phyloP scores from a whole-genome alignment of 2,113 vertebrate species.

The Diglossa brunneiventris region DNA sequence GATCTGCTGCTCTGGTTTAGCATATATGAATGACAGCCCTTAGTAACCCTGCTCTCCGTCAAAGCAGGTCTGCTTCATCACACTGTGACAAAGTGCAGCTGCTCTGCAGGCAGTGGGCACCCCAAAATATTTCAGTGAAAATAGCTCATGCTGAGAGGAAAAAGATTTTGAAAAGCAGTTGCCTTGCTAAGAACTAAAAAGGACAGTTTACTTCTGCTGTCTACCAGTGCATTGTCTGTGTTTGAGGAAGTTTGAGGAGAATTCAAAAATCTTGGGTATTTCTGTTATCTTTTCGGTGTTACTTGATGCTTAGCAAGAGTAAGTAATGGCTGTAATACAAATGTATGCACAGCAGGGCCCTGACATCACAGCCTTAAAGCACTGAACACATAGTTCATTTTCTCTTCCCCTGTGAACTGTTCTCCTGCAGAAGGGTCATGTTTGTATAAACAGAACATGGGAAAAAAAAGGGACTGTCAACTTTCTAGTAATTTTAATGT shows the following conservation, averaged over 20 bases:
- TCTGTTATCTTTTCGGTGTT: neutral
- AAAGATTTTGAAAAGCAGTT: neutral
- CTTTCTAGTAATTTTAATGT: neutral
- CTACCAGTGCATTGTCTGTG: neutral
- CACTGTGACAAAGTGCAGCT: slow-evolving; percentile 43
- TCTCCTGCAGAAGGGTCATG: neutral
- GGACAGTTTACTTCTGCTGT: neutral
- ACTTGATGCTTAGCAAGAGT: neutral
- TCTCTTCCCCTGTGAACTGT: neutral
- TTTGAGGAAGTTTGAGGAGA: neutral
- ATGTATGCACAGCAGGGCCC: neutral
- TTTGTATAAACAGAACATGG: neutral
- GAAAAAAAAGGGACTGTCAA: neutral
- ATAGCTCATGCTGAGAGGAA: neutral
- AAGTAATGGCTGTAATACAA: neutral
- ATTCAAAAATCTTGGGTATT: neutral
- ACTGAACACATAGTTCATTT: neutral
- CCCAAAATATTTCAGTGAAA: slow-evolving; percentile 11
- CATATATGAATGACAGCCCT: slow-evolving; percentile 33
- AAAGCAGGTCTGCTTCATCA: slow-evolving; percentile 37
- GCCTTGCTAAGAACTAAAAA: neutral
- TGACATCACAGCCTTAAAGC: neutral
- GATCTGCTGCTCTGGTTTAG: slow-evolving; percentile 31
- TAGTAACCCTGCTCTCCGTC: slow-evolving; percentile 39
- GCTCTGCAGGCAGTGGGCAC: neutral